phyloP scores from a whole-genome alignment of 2,888 invertebrate genomes.

The Stenodema calcarata region DNA sequence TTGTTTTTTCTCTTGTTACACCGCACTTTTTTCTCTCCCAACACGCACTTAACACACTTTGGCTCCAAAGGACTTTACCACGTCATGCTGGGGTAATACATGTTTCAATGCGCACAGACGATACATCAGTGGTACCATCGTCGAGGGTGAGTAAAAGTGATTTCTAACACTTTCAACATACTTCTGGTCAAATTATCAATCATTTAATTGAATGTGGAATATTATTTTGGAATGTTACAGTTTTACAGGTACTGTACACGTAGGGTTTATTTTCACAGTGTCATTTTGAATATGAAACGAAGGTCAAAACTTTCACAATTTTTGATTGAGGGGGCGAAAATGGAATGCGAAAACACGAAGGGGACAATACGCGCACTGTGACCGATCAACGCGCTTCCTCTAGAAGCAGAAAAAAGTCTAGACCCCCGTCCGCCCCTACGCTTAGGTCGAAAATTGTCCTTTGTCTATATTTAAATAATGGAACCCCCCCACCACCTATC shows the following conservation, averaged over 20 bases:
- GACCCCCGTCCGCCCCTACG: conserved; percentile 18
- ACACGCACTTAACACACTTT: not conserved
- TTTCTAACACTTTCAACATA: not conserved
- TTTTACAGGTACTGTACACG: not conserved
- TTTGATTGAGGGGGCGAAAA: not conserved
- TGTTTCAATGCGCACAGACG: not conserved
- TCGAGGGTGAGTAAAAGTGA: not conserved
- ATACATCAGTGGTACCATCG: not conserved
- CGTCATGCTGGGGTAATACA: not conserved
- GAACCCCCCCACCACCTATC: conserved; percentile 23
- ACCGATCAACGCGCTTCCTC: conserved; percentile 16
- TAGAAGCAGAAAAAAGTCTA: conserved; percentile 33
- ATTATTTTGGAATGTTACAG: not conserved
- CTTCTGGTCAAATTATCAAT: too few relatives aligned
- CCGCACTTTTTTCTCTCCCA: not conserved
- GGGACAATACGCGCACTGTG: not conserved
- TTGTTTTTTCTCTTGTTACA: not conserved
- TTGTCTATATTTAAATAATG: conserved; percentile 46
- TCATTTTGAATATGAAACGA: not conserved
- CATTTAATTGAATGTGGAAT: too few relatives aligned
- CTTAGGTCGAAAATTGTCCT: conserved; percentile 34
- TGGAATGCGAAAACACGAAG: conserved; percentile 1
- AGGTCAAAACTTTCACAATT: not conserved
- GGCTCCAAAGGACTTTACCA: not conserved
- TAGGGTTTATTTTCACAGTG: not conserved